These are phyloP conservation scores for Lithophane leautieri DNA, from an alignment of 2,888 invertebrate genomes.

Conservation along the genomic window DNA sequence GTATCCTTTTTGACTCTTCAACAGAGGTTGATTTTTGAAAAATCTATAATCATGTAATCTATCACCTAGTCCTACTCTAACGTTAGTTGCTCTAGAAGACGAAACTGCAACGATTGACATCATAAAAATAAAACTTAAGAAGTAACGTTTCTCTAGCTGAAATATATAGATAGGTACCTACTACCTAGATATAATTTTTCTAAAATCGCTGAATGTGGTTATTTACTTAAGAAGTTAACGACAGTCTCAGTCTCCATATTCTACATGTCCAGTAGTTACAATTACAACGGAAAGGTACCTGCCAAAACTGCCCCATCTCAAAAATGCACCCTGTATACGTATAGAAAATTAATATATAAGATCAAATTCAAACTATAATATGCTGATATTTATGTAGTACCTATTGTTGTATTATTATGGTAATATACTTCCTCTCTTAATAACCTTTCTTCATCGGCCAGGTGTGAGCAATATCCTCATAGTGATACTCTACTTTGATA, in stretches of 20 bases:
- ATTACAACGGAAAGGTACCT: no score
- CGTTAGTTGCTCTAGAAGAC: background rate
- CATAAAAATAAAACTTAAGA: background rate
- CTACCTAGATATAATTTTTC: background rate
- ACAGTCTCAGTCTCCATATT: no score
- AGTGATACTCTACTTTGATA: background rate
- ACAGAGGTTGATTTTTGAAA: background rate
- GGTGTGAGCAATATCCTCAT: constrained; percentile 17
- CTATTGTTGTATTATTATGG: constrained; percentile 9
- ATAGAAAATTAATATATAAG: background rate
- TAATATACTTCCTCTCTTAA: constrained; percentile 6
- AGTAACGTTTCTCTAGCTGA: background rate
- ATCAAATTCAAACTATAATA: background rate
- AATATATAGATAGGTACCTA: no score
- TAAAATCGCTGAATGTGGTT: background rate
- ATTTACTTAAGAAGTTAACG: background rate
- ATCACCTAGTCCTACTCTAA: background rate
- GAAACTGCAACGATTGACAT: background rate
- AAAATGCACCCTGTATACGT: no score
- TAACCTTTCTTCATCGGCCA: constrained; percentile 23
- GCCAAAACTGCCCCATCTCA: no score
- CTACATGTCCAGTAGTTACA: no score
- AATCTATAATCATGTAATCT: background rate
- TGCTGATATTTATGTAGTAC: background rate
- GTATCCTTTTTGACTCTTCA: background rate